Evolutionary conservation across 2,888 invertebrate species (phyloP), one percentile per base, ranked within the genome.

Genomic region (Catocala sponsa): DNA sequence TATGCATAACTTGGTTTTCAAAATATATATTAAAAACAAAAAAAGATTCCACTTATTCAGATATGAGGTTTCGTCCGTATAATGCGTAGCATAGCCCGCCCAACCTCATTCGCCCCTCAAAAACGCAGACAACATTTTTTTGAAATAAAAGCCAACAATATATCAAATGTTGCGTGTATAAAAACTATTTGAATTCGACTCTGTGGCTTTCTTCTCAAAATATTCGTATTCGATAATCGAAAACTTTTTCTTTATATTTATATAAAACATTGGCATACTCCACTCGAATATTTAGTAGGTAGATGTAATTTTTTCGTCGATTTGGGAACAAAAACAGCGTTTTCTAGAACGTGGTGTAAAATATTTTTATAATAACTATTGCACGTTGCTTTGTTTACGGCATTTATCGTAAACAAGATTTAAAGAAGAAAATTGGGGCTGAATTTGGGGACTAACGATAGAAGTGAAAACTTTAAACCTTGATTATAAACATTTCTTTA

Each of bases 211-310:
- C 58, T 65, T 59, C 52, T 54, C 25, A 5, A 50, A 61, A 64
- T 51, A 48, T 59, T 59, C 47, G 2, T 25, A 57, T 15, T 60
- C 49, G 49, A 53, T 48, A 35, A 59, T 63, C 42, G 53, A 54
- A 57, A 55, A 9, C 35, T 7, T 63, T 43, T 41, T n/a, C 47
- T 48, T 44, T 35, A 13, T 13, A 11, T 59, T 65, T 54, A 56
- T 56, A 13, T 49, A 25, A 25, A 52, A 59, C 43, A 47, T 25
- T 54, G 15, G 10, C 57, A 15, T 38, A 63, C 61, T 55, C 12
- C 50, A 4, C 9, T 41, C 9, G 65, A 68, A 71, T 70, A 68
- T 70, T 68, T 60, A 61, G 59, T 55, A 25, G 38, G 65, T 67
- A 58, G 43, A 68, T 6, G 9, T 10, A 70, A 65, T 59, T 43